phyloP scores from a whole-genome alignment of 2,888 invertebrate genomes.

The Oithona nana region DNA sequence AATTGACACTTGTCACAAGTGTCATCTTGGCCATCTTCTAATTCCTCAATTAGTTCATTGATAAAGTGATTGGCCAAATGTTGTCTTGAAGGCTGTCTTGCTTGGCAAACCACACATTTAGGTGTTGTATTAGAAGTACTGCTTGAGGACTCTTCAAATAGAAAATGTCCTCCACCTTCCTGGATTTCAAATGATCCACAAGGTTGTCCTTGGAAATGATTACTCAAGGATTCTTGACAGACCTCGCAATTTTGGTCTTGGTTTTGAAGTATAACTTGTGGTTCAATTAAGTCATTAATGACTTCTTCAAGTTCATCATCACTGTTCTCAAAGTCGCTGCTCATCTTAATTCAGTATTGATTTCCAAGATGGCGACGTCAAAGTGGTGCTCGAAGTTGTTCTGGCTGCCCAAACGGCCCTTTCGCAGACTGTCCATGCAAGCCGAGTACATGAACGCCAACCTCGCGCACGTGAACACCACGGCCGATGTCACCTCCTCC shows the following conservation, averaged over 20 bases:
- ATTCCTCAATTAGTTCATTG: background rate
- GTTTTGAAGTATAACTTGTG: background rate
- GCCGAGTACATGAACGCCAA: background rate
- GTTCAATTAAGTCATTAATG: background rate
- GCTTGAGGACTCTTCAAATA: background rate
- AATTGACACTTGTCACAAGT: background rate
- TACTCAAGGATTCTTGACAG: background rate
- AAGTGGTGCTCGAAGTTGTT: background rate
- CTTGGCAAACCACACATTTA: background rate
- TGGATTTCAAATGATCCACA: background rate
- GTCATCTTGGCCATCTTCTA: background rate
- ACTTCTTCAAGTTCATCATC: background rate
- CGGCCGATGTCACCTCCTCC: background rate
- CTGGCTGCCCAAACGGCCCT: background rate
- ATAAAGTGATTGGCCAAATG: constrained; percentile 1
- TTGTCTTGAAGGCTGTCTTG: background rate
- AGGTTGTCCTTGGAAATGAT: background rate
- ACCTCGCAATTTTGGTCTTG: background rate
- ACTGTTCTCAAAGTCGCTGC: background rate
- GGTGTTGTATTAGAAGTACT: background rate
- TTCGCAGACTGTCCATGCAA: background rate
- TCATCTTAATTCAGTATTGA: background rate
- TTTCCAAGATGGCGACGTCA: background rate
- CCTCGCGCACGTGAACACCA: background rate
- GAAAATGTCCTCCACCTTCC: background rate